Evolutionary conservation across 2,113 vertebrate genomes (phyloP).

Genomic region (Vombatus ursinus): DNA sequence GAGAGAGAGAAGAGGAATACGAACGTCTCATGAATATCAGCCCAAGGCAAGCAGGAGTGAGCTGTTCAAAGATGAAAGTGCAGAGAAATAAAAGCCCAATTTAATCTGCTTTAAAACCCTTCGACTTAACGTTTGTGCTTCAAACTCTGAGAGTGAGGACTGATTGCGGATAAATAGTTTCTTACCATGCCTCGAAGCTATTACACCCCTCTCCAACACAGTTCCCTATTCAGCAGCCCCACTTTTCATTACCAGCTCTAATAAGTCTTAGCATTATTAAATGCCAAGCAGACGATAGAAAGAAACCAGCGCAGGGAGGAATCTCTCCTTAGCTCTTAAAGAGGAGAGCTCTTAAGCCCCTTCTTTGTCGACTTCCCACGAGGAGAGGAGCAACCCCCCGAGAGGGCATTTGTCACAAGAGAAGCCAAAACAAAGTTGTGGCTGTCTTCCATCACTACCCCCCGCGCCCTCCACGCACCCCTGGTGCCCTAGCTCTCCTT

Average conservation of each 20-base stretch:
- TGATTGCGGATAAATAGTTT: conserved; percentile 99
- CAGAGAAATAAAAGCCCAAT: conserved; percentile 98
- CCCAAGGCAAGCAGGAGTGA: conserved; percentile 94
- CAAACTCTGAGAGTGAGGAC: conserved; percentile 93
- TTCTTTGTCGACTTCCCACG: conserved; percentile 83
- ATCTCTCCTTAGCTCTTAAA: conserved; percentile 89
- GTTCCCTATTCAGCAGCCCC: conserved; percentile 91
- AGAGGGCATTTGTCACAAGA: conserved; percentile 77
- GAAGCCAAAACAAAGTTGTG: conserved; percentile 75
- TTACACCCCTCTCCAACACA: conserved; percentile 95
- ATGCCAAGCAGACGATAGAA: conserved; percentile 92
- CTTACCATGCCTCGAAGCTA: conserved; percentile 95
- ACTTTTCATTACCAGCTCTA: conserved; percentile 95
- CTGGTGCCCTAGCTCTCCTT: not conserved
- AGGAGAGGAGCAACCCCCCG: conserved; percentile 80
- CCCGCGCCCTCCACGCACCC: not conserved
- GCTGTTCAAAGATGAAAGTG: conserved; percentile 99
- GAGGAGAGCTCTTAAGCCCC: conserved; percentile 86
- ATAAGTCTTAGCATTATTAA: conserved; percentile 99
- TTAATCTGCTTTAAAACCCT: conserved; percentile 99
- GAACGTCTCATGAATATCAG: conserved; percentile 91
- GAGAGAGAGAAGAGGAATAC: conserved; percentile 25
- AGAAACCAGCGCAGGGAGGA: conserved; percentile 88
- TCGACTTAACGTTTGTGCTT: conserved; percentile 96
- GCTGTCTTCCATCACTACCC: not conserved